A percentile compares a stretch with the other conserved stretches of the same genome.
Evolutionary conservation across 2,797 vertebrate genomes (phyloP).

Genomic region (Clarias fuscus): DNA sequence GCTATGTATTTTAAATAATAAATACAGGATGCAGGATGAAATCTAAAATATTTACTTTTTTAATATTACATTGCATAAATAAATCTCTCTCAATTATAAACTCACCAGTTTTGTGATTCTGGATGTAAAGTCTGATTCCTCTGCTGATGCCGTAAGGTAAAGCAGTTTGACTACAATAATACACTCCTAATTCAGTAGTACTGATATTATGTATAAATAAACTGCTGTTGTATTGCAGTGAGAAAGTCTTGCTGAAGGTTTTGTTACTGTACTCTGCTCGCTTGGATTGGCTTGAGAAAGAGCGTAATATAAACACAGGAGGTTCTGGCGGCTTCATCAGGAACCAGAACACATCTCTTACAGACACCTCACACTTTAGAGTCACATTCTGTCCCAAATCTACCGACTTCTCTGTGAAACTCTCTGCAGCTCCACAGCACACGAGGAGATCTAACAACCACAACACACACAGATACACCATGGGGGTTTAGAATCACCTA

Average conservation of each 20-base stretch:
- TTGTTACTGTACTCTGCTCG: neutral
- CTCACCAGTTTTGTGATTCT: neutral
- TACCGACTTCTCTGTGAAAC: no score
- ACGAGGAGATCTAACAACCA: no score
- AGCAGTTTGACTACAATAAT: neutral
- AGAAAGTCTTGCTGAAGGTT: neutral
- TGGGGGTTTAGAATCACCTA: neutral
- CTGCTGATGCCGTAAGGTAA: slow-evolving; percentile 9
- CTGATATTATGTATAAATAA: no score
- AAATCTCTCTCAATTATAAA: neutral
- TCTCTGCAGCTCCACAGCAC: neutral
- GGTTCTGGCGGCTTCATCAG: neutral
- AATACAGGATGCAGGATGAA: neutral
- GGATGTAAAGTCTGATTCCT: slow-evolving; percentile 21
- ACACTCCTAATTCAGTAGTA: no score
- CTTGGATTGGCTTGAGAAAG: no score
- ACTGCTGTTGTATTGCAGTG: slow-evolving; percentile 10
- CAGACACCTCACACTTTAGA: neutral
- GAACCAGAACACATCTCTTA: neutral
- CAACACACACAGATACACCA: no score
- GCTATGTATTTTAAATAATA: neutral
- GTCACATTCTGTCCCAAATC: neutral
- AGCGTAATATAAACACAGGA: neutral
- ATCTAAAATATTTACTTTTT: no score
- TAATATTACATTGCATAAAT: no score